Evolutionary conservation across 2,113 vertebrate genomes (phyloP), one percentile per base, ranked within the genome.

Genomic region (Rhodinocichla rosea): DNA sequence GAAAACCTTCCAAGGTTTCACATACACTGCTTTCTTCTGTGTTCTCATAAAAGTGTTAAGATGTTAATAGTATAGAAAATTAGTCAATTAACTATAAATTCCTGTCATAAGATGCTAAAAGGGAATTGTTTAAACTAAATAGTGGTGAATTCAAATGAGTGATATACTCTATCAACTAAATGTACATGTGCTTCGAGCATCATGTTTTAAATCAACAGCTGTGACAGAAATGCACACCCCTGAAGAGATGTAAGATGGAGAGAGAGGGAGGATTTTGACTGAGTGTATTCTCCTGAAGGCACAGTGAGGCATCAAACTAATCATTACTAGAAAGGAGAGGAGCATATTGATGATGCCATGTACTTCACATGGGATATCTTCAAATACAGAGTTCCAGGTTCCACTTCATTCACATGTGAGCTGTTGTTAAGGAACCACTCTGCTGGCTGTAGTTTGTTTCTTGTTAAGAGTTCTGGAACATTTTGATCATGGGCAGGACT

Each of bases 61-160:
- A 77, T 73, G 22, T 79, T 89, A 84, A 74, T n/a, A 93, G 22
- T 52, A 68, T 60, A 90, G 32, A 94, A 94, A 95, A 95, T 89
- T 65, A 92, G 26, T 78, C 42, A 95, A 53, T 57, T 32, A 92
- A 60, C 62, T 79, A 33, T 69, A 85, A 90, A 86, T 89, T 49
- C 17, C 33, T 88, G 8, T 64, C 49, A 30, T 77, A 85, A 82
- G 64, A 85, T 22, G 42, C 70, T 76, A 84, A 96, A 40, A 77
- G 62, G 8, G 8, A 87, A 55, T 93, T 92, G 15, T 22, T 91
- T 81, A 42, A 89, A 71, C 8, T 45, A 28, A 93, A 27, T 62
- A 68, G 20, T 59, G 1, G 0, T 85, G 57, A 73, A 62, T 8
- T 1, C 55, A 79, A 79, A 75, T 81, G 10, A 73, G 30, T 76